Evolutionary conservation across 2,113 vertebrate genomes (phyloP).

Genomic region (Pongo abelii): DNA sequence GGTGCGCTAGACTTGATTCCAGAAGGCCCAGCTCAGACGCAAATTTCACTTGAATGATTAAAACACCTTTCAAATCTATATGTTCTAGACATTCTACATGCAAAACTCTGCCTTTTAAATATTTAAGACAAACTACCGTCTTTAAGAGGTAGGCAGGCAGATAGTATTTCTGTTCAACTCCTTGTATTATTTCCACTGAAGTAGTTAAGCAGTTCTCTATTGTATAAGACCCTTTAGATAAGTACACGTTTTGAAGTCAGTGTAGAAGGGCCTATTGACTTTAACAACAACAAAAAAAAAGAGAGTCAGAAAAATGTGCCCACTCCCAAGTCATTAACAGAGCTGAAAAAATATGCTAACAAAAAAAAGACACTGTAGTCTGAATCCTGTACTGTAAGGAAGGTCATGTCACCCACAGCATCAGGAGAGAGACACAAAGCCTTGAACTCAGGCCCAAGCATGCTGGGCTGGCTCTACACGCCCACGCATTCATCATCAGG

Average conservation of each 20-base stretch:
- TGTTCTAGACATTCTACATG: neutral
- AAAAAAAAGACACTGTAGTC: conserved; percentile 49
- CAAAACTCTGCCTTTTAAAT: conserved; percentile 44
- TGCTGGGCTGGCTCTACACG: conserved; percentile 56
- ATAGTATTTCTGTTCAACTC: conserved; percentile 29
- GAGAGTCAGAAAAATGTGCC: conserved; percentile 66
- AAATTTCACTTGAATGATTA: conserved; percentile 50
- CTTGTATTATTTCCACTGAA: conserved; percentile 43
- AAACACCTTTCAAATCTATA: conserved; percentile 35
- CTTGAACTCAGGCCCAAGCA: conserved; percentile 70
- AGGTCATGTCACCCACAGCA: conserved; percentile 63
- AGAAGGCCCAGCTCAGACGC: neutral
- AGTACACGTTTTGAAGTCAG: conserved; percentile 68
- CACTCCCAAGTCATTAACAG: conserved; percentile 76
- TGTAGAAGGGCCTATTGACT: conserved; percentile 66
- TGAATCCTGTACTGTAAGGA: conserved; percentile 60
- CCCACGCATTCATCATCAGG: conserved; percentile 35
- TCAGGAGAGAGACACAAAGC: conserved; percentile 59
- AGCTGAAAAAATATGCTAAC: conserved; percentile 76
- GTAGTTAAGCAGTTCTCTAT: conserved; percentile 60
- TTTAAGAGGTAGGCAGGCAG: conserved; percentile 46
- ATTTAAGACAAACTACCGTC: neutral
- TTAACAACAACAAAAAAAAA: conserved; percentile 69
- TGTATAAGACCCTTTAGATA: conserved; percentile 68
- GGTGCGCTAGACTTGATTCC: neutral